phyloP scores from a whole-genome alignment of 1,140 invertebrate genomes.

The Brachionus rotundiformis region DNA sequence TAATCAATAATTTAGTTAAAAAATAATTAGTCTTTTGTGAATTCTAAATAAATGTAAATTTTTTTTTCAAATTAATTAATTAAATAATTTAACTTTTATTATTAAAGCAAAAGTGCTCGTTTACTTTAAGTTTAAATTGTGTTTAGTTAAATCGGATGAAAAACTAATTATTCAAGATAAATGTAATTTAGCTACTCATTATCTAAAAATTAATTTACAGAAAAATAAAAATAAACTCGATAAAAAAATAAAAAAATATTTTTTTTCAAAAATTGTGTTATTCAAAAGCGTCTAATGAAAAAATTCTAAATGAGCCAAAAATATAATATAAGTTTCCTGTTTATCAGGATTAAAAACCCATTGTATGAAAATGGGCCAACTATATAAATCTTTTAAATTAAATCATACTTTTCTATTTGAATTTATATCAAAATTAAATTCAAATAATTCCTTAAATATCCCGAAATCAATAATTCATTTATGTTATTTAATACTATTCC shows the following conservation, averaged over 20 bases:
- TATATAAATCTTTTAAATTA: neutral
- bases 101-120: too few species aligned
- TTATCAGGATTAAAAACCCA: slow-evolving; percentile 24
- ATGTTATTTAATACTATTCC: neutral
- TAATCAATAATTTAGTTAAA: neutral
- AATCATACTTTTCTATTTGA: neutral
- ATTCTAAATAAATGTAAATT: too few species aligned
- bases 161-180: too few species aligned
- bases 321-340: slow-evolving; percentile 24
- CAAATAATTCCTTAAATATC: neutral
- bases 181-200: neutral
- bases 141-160: too few species aligned
- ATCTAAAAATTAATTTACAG: slow-evolving; percentile 5
- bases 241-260: neutral
- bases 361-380: neutral
- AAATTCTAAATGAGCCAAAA: neutral
- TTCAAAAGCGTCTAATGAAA: neutral
- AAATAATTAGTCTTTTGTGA: neutral
- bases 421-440: neutral
- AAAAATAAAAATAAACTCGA: neutral
- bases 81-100: too few species aligned
- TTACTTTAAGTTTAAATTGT: too few species aligned
- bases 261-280: neutral
- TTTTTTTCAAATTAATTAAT: too few species aligned
- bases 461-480: slow-evolving; percentile 11